Evolutionary conservation across 2,888 invertebrate species (phyloP).

Genomic region (Chironomus riparius): DNA sequence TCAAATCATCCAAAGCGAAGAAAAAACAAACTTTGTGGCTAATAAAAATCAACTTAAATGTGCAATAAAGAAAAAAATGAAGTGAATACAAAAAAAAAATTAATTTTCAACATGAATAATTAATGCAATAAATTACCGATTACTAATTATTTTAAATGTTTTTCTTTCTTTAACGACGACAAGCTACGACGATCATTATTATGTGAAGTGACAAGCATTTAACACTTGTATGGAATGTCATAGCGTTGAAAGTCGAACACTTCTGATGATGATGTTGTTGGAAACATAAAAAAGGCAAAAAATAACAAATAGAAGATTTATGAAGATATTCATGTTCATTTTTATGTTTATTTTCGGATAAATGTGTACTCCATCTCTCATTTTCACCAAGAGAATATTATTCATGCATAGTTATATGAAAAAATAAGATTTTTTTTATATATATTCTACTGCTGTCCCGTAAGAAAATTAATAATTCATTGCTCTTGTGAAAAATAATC

Average conservation of each 20-base stretch:
- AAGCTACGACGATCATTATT: too few species aligned
- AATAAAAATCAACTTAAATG: too few species aligned
- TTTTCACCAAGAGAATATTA: background rate
- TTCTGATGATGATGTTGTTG: background rate
- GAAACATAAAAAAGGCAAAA: background rate
- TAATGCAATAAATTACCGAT: too few species aligned
- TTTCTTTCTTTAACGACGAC: too few species aligned
- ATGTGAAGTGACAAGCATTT: constrained; percentile 24
- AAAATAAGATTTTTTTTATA: background rate
- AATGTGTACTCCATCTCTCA: background rate
- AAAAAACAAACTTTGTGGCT: too few species aligned
- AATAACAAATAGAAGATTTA: constrained; percentile 27
- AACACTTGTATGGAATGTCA: constrained; percentile 31
- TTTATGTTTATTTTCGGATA: constrained; percentile 27
- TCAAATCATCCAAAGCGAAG: too few species aligned
- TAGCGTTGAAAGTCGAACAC: background rate
- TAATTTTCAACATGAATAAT: too few species aligned
- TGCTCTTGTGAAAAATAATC: constrained; percentile 13
- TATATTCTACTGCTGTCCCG: background rate
- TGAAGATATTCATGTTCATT: constrained; percentile 25
- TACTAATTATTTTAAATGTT: too few species aligned
- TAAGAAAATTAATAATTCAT: constrained; percentile 20
- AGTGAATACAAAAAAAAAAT: too few species aligned
- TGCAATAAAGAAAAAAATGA: too few species aligned
- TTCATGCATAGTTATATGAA: background rate